These are phyloP conservation scores for Koerneria pararmatus DNA, from an alignment of 2,888 invertebrate species.

Conservation along the genomic window DNA sequence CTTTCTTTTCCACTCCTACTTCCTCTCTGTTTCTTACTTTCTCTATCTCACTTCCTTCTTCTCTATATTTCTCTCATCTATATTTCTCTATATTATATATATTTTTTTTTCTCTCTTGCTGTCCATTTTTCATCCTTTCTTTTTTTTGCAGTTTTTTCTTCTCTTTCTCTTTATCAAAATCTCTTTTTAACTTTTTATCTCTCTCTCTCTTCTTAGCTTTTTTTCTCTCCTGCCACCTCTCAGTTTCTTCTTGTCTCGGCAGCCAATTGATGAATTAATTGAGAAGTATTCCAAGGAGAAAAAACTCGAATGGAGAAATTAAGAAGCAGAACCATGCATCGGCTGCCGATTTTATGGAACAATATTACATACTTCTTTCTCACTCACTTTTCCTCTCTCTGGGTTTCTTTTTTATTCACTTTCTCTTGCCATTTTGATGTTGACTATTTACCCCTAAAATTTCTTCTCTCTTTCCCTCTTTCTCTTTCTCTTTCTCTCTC, in stretches of 20 bases:
- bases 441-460: not conserved
- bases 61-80: constrained; percentile 25
- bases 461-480: constrained; percentile 1
- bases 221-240: not conserved
- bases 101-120: constrained; percentile 5
- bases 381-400: not conserved
- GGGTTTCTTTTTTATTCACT: not conserved
- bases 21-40: constrained; percentile 22
- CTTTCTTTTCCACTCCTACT: not conserved
- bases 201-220: not conserved
- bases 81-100: constrained; percentile 4
- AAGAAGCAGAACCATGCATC: too few species aligned
- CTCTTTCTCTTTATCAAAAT: too few species aligned
- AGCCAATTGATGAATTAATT: too few species aligned
- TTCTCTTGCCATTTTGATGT: not conserved
- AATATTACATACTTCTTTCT: too few species aligned
- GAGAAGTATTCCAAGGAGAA: too few species aligned
- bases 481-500: constrained; percentile 8
- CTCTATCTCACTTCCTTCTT: constrained; percentile 4
- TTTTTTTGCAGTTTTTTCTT: constrained; percentile 4
- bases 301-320: too few species aligned
- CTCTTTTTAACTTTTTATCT: not conserved
- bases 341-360: too few species aligned
- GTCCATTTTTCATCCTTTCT: constrained; percentile 8
- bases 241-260: not conserved